Evolutionary conservation across 2,113 vertebrate species (phyloP).

Genomic region (Ranitomeya variabilis): DNA sequence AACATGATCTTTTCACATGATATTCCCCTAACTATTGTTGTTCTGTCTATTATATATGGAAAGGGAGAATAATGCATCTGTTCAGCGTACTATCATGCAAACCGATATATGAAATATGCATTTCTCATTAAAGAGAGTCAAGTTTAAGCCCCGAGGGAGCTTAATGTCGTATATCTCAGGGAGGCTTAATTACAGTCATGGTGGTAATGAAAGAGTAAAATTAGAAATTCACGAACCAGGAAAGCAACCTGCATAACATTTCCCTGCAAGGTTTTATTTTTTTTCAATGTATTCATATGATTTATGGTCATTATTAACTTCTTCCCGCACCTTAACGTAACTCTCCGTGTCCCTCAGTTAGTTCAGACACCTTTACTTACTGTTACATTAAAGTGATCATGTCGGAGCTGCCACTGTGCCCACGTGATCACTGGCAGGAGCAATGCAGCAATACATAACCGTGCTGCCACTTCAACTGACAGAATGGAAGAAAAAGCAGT

Average conservation of each 20-base stretch:
- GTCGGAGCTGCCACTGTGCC: no score
- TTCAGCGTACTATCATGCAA: neutral
- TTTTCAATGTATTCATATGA: neutral
- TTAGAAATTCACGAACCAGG: neutral
- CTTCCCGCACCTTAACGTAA: neutral
- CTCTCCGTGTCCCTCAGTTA: no score
- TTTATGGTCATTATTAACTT: neutral
- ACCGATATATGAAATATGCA: neutral
- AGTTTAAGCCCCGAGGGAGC: neutral
- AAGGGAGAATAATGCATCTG: neutral
- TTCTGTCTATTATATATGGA: neutral
- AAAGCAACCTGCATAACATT: neutral
- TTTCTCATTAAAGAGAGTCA: neutral
- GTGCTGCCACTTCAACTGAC: no score
- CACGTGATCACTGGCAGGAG: no score
- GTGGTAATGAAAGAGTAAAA: neutral
- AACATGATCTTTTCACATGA: neutral
- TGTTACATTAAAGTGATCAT: no score
- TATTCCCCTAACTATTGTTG: neutral
- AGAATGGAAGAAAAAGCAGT: no score
- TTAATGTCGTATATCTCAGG: neutral
- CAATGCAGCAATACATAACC: no score
- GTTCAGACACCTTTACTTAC: no score
- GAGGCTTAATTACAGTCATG: slow-evolving; percentile 14
- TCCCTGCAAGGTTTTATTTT: neutral